phyloP scores from a whole-genome alignment of 1,140 invertebrate genomes.

The Paracyclopina nana region DNA sequence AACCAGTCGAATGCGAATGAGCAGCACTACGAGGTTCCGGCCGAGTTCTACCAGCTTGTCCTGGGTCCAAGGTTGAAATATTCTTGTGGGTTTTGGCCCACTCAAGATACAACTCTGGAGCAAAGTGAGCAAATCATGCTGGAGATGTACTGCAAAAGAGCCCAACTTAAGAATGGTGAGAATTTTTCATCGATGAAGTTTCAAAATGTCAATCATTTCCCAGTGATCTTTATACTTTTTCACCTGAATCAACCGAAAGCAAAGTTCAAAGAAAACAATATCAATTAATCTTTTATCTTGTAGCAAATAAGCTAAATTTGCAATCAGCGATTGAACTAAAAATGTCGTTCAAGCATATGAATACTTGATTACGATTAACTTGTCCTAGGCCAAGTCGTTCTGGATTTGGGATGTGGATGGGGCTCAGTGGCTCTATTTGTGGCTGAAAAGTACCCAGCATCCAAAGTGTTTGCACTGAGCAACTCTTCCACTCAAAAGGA shows the following conservation, averaged over 20 bases:
- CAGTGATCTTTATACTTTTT: no score
- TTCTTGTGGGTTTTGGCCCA: not conserved
- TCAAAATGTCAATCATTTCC: no score
- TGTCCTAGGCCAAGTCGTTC: not conserved
- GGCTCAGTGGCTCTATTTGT: not conserved
- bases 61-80: conserved; percentile 6
- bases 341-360: no score
- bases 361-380: no score
- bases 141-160: not conserved
- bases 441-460: not conserved
- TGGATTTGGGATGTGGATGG: not conserved
- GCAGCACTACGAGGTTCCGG: conserved; percentile 11
- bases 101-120: not conserved
- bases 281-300: no score
- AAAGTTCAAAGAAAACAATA: no score
- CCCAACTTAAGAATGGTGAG: not conserved
- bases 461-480: not conserved
- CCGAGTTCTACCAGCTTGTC: conserved; percentile 7
- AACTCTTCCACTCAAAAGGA: not conserved
- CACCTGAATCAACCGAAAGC: no score
- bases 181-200: no score
- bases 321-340: no score
- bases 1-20: not conserved
- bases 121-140: not conserved
- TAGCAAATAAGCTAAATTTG: no score